Evolutionary conservation across 2,113 vertebrate species (phyloP), one percentile per base, ranked within the genome.

Genomic region (Tretioscincus oriximinensis): DNA sequence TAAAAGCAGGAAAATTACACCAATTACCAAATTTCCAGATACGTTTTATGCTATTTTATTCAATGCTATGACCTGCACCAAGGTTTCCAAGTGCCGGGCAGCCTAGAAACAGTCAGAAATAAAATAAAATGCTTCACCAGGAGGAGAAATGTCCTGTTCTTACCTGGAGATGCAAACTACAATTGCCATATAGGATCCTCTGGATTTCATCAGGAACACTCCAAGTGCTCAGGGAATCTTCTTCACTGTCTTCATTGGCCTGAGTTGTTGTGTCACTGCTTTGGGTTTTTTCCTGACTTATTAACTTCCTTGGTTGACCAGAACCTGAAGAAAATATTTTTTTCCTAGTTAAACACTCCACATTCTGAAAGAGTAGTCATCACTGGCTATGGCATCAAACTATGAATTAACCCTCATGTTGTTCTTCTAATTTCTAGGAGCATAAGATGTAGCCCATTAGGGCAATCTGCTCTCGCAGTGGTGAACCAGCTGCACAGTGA

Each of bases 181-280:
- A 78, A 21, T 76, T 78, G 51, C 87, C 85, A 0, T 84, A 81
- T 54, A 96, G 93, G 75, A 95, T 87, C 51, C 81, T 87, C 6
- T 77, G 90, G 78, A 95, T 89, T 20, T 94, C 91, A 11, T 91
- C 88, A 65, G 95, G 93, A 1, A 95, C 65, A 8, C 88, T 92
- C 95, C 95, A 96, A 26, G 89, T 92, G 66, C 95, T 96, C 85
- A 91, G 64, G n/a, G 92, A 22, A 0, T 93, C 91, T 81, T 88
- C 81, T n/a, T 95, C 93, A 35, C 80, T 8, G 1, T 93, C 87
- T 49, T 81, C 67, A 26, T 90, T 91, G 20, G 82, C 51, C 4
- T 83, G 87, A 81, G 89, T 77, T 24, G 47, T 73, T n/a, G 70
- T 18, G 14, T 75, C 2, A 35, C 61, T n/a, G 2, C 0, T 41